A percentile compares a stretch with the other conserved stretches of the same genome.
These are phyloP conservation scores for Amblyopsis rosae DNA, from an alignment of 2,113 vertebrate genomes.

Conservation along the genomic window DNA sequence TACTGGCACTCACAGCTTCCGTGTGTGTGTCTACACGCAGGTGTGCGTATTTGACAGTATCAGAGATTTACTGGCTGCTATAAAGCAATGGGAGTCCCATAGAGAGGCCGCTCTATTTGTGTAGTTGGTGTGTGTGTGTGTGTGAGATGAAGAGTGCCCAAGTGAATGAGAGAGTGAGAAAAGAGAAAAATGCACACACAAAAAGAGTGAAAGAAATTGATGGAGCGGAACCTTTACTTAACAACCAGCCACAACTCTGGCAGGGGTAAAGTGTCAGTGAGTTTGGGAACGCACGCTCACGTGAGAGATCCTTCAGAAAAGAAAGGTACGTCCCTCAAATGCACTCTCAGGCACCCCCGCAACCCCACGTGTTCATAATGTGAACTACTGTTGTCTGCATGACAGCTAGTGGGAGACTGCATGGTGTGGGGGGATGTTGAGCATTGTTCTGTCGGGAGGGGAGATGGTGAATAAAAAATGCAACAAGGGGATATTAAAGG, in stretches of 20 bases:
- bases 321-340: too few species aligned
- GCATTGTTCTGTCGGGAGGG: not conserved
- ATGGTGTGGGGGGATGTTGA: too few species aligned
- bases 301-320: too few species aligned
- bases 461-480: conserved; percentile 30
- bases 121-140: not conserved
- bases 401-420: too few species aligned
- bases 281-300: too few species aligned
- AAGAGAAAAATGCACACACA: not conserved
- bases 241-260: conserved; percentile 37
- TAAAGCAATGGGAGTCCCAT: not conserved
- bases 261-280: conserved; percentile 25
- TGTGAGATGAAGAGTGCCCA: not conserved
- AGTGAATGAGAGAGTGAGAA: not conserved
- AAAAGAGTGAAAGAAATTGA: conserved; percentile 30
- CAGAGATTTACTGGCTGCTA: conserved; percentile 10
- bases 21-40: not conserved
- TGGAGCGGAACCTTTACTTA: conserved; percentile 24
- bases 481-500: conserved; percentile 15
- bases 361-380: too few species aligned
- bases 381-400: too few species aligned
- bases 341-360: too few species aligned
- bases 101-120: conserved; percentile 8
- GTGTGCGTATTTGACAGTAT: conserved; percentile 7
- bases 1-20: too few species aligned